Evolutionary conservation across 2,888 invertebrate genomes (phyloP), one percentile per base, ranked within the genome.

Genomic region (Vesta saturnalis): DNA sequence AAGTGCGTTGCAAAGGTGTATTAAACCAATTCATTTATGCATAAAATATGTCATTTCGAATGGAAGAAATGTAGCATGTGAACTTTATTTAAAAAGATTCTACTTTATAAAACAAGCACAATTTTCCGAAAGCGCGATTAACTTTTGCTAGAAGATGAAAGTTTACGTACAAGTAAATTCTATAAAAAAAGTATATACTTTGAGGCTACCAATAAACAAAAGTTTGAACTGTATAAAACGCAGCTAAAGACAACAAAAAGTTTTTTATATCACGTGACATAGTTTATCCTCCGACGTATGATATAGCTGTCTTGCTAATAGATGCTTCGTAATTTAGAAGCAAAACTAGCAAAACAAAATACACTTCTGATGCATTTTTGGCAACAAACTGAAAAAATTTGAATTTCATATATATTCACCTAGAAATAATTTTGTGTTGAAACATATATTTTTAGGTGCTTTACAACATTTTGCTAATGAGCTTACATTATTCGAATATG

Each of bases 211-310:
- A n/a, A n/a, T 49, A 49, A 18, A 49, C 47, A 49, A 49, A 49
- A 49, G 47, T 49, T 49, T 15, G 47, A 49, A 18, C 47, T 49
- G 15, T 49, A 49, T 49, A 49, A 49, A 49, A 49, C 15, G 10
- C 14, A 49, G 10, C 15, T 49, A 8, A 49, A 14, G 47, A 49
- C 47, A 49, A 49, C 15, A 49, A 15, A 49, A 49, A 49, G 6
- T 49, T 49, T 43, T 15, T 49, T n/a, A 49, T 49, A 49, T 15
- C 47, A 18, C 47, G 15, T 15, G 47, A 49, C 47, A 49, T 14
- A 18, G 14, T 49, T 14, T 14, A 49, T 49, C 47, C 47, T 15
- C 18, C 15, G 47, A 49, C 15, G 15, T 49, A 8, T 49, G 47
- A 49, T 49, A 18, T 14, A 49, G 15, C 14, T 49, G 8, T 49